phyloP scores from a whole-genome alignment of 2,113 vertebrate species.

The Cyanoderma ruficeps region DNA sequence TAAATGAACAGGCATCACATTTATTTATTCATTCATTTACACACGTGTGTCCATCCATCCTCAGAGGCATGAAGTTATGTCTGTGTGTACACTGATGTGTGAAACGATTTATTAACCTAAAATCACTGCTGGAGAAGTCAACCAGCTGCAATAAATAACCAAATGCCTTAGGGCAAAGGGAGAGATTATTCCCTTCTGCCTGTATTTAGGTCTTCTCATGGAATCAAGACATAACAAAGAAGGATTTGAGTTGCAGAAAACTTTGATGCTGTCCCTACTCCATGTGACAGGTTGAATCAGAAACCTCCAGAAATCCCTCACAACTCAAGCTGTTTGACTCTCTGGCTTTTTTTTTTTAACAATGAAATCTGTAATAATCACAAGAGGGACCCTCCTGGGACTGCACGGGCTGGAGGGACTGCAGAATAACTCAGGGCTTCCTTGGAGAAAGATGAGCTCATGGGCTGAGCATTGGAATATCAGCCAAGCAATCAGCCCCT shows the following conservation, averaged over 20 bases:
- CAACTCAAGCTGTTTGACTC: neutral
- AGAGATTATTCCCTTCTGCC: neutral
- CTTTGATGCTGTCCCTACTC: neutral
- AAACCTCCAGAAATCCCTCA: neutral
- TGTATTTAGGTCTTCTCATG: neutral
- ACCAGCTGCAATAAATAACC: neutral
- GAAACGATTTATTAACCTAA: neutral
- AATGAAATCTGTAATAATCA: neutral
- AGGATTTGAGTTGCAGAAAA: neutral
- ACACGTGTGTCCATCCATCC: accelerated
- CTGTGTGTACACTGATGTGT: neutral
- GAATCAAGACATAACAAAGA: neutral
- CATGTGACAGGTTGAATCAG: neutral
- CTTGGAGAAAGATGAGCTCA: accelerated
- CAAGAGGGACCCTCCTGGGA: neutral
- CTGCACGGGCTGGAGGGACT: neutral
- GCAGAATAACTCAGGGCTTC: neutral
- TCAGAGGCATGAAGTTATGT: neutral
- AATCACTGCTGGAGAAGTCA: neutral
- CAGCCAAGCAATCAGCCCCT: neutral
- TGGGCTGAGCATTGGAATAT: neutral
- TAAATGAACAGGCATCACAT: neutral
- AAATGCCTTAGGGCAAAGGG: neutral
- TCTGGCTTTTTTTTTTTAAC: neutral
- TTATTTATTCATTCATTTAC: neutral